phyloP scores from a whole-genome alignment of 2,113 vertebrate genomes.

The Tenrec ecaudatus region DNA sequence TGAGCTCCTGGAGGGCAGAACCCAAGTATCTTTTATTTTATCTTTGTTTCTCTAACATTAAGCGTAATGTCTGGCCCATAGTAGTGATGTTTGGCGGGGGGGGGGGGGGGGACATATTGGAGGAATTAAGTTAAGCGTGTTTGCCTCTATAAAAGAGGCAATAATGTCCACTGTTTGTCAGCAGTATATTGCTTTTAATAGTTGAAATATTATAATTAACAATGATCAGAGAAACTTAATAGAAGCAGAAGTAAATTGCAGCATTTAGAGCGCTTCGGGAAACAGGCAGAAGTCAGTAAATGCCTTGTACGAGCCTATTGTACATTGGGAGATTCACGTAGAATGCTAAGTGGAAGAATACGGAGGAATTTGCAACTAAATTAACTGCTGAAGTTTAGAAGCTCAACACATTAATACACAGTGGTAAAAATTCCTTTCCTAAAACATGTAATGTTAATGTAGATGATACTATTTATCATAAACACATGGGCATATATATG shows the following conservation, averaged over 20 bases:
- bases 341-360: not conserved
- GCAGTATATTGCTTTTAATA: not conserved
- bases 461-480: too few species aligned
- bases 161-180: not conserved
- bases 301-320: not conserved
- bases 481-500: too few species aligned
- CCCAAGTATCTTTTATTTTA: not conserved
- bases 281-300: not conserved
- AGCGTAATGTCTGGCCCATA: not conserved
- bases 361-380: not conserved
- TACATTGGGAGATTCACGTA: not conserved
- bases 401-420: conserved; percentile 1
- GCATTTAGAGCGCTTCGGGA: not conserved
- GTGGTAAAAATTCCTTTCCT: too few species aligned
- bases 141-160: not conserved
- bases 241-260: not conserved
- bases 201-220: too few species aligned
- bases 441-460: too few species aligned
- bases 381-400: not conserved
- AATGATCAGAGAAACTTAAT: not conserved
- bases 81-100: not conserved
- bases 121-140: not conserved
- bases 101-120: not conserved
- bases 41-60: not conserved
- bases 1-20: not conserved